A percentile compares a stretch with the other conserved stretches of the same genome.
phyloP scores from a whole-genome alignment of 2,113 vertebrate species.

The Potamarius usumacintae region DNA sequence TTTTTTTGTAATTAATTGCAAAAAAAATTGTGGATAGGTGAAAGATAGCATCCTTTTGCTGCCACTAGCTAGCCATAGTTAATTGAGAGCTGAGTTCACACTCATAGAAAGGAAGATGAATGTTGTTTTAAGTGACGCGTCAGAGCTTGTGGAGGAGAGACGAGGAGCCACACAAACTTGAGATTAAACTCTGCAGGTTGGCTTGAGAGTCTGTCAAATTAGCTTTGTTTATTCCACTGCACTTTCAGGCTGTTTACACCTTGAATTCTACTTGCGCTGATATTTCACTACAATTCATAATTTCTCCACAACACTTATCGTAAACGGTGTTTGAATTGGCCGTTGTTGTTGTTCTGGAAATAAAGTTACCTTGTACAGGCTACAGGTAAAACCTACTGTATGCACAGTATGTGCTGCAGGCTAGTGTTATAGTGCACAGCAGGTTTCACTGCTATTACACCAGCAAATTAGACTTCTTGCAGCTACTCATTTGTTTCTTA shows the following conservation, averaged over 20 bases:
- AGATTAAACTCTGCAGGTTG: not conserved
- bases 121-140: not conserved
- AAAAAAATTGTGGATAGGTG: not conserved
- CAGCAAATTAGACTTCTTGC: slow-evolving; percentile 1
- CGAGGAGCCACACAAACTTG: not conserved
- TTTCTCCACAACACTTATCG: not conserved
- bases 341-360: not conserved
- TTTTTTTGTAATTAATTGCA: too few relatives aligned
- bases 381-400: not conserved
- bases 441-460: slow-evolving; percentile 15
- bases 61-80: not conserved
- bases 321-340: not conserved
- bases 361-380: not conserved
- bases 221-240: not conserved
- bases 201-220: not conserved
- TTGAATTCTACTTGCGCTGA: not conserved
- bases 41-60: not conserved
- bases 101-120: not conserved
- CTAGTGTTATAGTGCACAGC: not conserved
- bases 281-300: not conserved
- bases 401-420: slow-evolving; percentile 1
- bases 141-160: too few relatives aligned
- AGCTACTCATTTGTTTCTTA: not conserved
- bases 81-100: not conserved
- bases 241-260: not conserved